These are phyloP conservation scores for Thereva unica DNA, from an alignment of 2,888 invertebrate genomes.

Conservation along the genomic window DNA sequence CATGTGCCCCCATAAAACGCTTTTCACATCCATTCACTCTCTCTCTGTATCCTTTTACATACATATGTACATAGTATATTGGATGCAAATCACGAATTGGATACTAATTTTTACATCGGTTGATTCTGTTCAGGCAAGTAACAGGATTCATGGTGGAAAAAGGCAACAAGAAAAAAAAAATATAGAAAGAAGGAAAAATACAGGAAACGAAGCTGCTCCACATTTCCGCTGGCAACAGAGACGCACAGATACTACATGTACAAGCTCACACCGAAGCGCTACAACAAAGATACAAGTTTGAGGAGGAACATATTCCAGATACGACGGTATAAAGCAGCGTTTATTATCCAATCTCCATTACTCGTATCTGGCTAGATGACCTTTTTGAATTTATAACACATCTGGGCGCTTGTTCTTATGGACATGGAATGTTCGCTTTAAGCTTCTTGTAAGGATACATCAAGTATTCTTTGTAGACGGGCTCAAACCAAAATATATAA, in stretches of 20 bases:
- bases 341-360: constrained; percentile 32
- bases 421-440: no score
- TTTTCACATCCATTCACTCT: constrained; percentile 23
- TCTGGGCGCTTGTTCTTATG: no score
- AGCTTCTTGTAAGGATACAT: no score
- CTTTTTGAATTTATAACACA: constrained; percentile 17
- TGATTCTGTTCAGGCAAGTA: constrained; percentile 22
- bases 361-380: constrained; percentile 20
- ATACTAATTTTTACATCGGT: constrained; percentile 30
- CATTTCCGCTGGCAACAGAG: no score
- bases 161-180: not conserved
- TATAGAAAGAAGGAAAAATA: no score
- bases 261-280: no score
- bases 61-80: constrained; percentile 4
- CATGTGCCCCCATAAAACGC: not conserved
- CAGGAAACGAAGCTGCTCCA: no score
- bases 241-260: no score
- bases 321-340: constrained; percentile 24
- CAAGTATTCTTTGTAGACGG: no score
- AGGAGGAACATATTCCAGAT: not conserved
- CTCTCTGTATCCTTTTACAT: constrained; percentile 17
- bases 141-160: constrained; percentile 9
- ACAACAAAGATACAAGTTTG: no score
- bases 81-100: constrained; percentile 34
- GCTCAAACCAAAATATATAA: no score